phyloP scores from a whole-genome alignment of 1,140 invertebrate genomes.

The Cotesia chilonis region DNA sequence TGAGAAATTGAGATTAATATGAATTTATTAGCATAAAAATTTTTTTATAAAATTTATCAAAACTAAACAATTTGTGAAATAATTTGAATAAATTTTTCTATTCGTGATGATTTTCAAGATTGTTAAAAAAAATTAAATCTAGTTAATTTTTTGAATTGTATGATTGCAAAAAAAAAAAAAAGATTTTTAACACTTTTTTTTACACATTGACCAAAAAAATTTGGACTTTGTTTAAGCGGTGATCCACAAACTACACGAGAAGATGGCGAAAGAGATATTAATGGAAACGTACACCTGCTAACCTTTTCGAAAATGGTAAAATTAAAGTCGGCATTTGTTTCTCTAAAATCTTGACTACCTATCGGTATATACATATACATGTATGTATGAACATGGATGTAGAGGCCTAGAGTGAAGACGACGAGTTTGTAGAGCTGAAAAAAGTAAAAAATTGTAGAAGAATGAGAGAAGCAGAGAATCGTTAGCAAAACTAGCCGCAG shows the following conservation, averaged over 20 bases:
- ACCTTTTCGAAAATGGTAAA: constrained; percentile 25
- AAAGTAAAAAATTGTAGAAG: neutral
- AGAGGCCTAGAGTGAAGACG: neutral
- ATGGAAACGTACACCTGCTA: constrained; percentile 34
- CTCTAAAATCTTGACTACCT: neutral
- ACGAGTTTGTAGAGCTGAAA: neutral
- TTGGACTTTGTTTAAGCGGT: too few relatives aligned
- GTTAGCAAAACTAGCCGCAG: constrained; percentile 39
- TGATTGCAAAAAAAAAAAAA: too few relatives aligned
- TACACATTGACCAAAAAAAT: too few relatives aligned
- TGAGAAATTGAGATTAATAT: too few relatives aligned
- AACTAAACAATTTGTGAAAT: too few relatives aligned
- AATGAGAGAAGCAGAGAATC: constrained; percentile 25
- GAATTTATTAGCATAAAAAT: too few relatives aligned
- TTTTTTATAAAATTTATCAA: too few relatives aligned
- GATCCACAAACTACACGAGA: neutral
- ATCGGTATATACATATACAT: neutral
- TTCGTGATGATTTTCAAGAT: too few relatives aligned
- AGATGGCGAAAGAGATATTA: constrained; percentile 29
- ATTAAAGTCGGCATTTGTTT: constrained; percentile 29
- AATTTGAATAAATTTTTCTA: too few relatives aligned
- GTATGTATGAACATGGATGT: neutral
- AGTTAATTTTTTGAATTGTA: too few relatives aligned
- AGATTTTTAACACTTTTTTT: too few relatives aligned
- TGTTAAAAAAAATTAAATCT: too few relatives aligned